Conservation (phyloP, 2,113 vertebrate species). For the Ceyx melanurus region DNA sequence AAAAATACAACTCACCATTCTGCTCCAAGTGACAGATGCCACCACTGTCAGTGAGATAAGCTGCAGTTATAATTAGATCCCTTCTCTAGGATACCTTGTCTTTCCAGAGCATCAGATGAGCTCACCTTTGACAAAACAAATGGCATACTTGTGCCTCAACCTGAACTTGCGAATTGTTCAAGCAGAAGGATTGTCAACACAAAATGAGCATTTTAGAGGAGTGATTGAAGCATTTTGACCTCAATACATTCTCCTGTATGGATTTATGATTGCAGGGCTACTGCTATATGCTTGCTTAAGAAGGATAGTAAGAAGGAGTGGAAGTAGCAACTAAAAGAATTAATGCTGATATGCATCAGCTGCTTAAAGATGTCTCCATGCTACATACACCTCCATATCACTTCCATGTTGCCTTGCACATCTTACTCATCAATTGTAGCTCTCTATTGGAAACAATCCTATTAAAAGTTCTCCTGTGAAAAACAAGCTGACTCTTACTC, state of each 20-base stretch:
- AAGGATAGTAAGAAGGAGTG: not conserved
- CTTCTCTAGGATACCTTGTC: not conserved
- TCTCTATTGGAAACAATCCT: not conserved
- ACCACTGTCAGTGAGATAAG: not conserved
- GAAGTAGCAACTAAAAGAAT: not conserved
- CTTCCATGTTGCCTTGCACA: not conserved
- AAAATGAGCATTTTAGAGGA: slow-evolving; percentile 37
- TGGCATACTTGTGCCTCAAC: not conserved
- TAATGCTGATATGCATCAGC: not conserved
- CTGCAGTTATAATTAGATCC: not conserved
- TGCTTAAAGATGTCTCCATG: not conserved
- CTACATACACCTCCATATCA: not conserved
- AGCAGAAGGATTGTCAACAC: not conserved
- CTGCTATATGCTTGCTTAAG: not conserved
- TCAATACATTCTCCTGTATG: slow-evolving; percentile 37
- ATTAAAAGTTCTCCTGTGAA: not conserved
- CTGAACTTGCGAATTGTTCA: not conserved
- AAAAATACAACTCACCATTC: not conserved
- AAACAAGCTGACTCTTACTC: not conserved
- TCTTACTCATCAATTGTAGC: rapidly evolving
- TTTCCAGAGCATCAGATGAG: not conserved
- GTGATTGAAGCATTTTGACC: slow-evolving; percentile 39
- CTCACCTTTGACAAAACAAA: not conserved
- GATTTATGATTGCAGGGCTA: slow-evolving; percentile 16
- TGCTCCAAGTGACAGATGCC: not conserved